Conservation (phyloP, 1,140 invertebrate genomes). For the Brachionus plicatilis region DNA sequence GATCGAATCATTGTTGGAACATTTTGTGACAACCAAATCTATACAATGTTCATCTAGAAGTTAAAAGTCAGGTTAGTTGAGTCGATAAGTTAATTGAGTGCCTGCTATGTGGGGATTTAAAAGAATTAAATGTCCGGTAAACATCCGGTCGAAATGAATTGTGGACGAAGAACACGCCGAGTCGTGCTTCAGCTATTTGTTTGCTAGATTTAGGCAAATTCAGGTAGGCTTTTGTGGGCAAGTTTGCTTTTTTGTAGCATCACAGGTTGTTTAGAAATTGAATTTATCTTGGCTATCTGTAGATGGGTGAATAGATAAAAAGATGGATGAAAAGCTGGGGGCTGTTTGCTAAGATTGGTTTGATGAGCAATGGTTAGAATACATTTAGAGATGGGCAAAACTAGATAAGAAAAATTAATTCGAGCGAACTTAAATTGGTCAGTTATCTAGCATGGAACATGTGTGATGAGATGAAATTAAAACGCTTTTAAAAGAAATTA, state of each 20-base stretch:
- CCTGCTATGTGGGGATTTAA: neutral
- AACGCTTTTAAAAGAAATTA: slow-evolving; percentile 10
- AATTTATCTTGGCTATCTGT: neutral
- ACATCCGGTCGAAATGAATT: neutral
- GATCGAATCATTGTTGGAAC: neutral
- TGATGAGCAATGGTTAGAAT: slow-evolving; percentile 34
- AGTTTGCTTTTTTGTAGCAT: neutral
- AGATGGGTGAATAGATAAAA: slow-evolving; percentile 30
- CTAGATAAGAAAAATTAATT: neutral
- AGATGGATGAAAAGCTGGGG: neutral
- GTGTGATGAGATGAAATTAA: slow-evolving; percentile 3
- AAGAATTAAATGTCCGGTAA: neutral
- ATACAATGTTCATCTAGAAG: neutral
- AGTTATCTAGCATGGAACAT: slow-evolving; percentile 16
- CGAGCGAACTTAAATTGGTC: neutral
- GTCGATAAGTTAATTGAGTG: slow-evolving; percentile 12
- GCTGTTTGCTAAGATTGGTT: slow-evolving; percentile 2
- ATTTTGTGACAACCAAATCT: neutral
- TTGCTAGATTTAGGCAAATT: neutral
- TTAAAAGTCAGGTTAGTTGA: neutral
- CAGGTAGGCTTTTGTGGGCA: neutral
- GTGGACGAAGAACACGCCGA: neutral
- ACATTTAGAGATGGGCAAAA: neutral
- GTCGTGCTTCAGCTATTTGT: neutral
- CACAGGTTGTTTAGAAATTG: neutral